Conservation (phyloP, 2,888 invertebrate species). For the Cyclophora punctaria region DNA sequence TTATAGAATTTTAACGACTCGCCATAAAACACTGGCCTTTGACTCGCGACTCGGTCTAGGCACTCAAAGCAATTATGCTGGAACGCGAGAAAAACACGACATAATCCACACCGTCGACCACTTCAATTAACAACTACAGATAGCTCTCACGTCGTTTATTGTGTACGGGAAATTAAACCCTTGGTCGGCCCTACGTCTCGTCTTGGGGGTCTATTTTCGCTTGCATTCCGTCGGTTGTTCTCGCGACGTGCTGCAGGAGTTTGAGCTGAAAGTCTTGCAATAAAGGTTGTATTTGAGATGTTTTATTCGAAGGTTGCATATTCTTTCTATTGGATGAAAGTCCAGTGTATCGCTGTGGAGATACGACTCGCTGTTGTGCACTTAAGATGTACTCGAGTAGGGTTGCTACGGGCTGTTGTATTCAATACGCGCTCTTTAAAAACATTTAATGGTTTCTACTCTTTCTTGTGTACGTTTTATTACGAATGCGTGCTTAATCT, state of each 20-base stretch:
- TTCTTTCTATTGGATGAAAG: slow-evolving; percentile 34
- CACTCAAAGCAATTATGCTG: slow-evolving; percentile 42
- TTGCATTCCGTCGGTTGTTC: slow-evolving; percentile 32
- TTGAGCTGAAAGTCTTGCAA: slow-evolving; percentile 23
- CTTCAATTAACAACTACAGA: slow-evolving; percentile 45
- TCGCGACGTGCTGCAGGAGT: slow-evolving; percentile 25
- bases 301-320: slow-evolving; percentile 21
- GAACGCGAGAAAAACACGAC: slow-evolving; percentile 41
- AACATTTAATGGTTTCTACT: too few species aligned
- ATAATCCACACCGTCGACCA: slow-evolving; percentile 37
- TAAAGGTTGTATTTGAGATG: slow-evolving; percentile 28
- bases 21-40: slow-evolving; percentile 36
- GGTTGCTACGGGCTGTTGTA: slow-evolving; percentile 27
- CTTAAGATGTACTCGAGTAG: slow-evolving; percentile 39
- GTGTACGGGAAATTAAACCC: slow-evolving; percentile 50
- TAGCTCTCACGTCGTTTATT: slow-evolving; percentile 27
- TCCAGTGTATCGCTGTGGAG: slow-evolving; percentile 44
- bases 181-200: slow-evolving; percentile 31
- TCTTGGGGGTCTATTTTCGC: slow-evolving; percentile 40
- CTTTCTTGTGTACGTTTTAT: too few species aligned
- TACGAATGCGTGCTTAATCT: too few species aligned
- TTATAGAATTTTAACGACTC: slow-evolving; percentile 44
- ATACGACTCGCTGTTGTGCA: slow-evolving; percentile 46
- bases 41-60: slow-evolving; percentile 32
- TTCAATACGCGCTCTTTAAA: slow-evolving; percentile 8